phyloP scores from a whole-genome alignment of 2,888 invertebrate species.

The Pollenia angustigena region DNA sequence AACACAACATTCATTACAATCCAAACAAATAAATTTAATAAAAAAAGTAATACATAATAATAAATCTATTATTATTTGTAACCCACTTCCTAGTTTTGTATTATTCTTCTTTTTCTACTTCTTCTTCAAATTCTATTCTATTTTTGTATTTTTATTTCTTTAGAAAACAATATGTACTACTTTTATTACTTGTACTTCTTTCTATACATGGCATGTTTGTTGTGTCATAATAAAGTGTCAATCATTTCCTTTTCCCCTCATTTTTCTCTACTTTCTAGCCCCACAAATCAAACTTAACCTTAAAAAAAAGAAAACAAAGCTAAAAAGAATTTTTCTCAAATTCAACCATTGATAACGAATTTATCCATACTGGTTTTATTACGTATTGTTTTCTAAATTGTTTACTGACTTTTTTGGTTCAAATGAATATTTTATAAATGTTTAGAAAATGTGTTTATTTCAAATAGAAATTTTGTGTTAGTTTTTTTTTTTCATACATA shows the following conservation, averaged over 20 bases:
- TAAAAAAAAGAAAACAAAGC: background rate
- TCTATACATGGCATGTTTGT: conserved; percentile 70
- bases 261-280: background rate
- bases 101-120: conserved; percentile 31
- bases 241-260: conserved; percentile 44
- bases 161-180: conserved; percentile 32
- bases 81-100: conserved; percentile 41
- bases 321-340: background rate
- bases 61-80: conserved; percentile 28
- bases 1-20: conserved; percentile 44
- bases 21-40: conserved; percentile 17
- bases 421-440: conserved; percentile 8
- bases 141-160: conserved; percentile 10
- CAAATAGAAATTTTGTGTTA: background rate
- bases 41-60: background rate
- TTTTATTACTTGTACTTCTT: background rate
- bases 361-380: too few relatives aligned
- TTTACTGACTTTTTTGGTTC: conserved; percentile 11
- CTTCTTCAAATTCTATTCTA: conserved; percentile 38
- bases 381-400: conserved; percentile 2
- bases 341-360: background rate
- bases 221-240: conserved; percentile 61
- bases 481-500: too few relatives aligned
- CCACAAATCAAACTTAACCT: background rate
- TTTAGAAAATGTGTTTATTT: conserved; percentile 15